phyloP scores from a whole-genome alignment of 2,888 invertebrate species.

The Diaprepes abbreviatus region DNA sequence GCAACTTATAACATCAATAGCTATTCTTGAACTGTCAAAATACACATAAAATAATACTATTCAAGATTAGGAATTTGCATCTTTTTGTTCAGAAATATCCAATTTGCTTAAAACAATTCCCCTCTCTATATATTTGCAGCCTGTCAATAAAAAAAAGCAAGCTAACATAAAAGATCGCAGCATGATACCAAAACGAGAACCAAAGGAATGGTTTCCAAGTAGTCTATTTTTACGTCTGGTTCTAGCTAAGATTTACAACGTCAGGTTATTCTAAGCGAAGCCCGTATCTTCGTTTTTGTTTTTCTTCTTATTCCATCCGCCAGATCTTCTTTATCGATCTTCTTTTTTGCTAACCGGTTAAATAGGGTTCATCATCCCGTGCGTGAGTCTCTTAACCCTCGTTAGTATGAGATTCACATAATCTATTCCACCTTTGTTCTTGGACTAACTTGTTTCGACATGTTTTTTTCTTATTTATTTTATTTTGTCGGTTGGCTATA shows the following conservation, averaged over 20 bases:
- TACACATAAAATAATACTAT: too few species aligned
- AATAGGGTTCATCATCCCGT: conserved; percentile 49
- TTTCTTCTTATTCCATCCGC: conserved; percentile 27
- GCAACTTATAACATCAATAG: too few species aligned
- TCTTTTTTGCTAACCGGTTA: conserved; percentile 47
- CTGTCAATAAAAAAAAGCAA: not conserved
- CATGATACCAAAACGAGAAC: conserved; percentile 11
- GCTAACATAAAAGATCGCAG: not conserved
- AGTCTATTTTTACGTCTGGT: conserved; percentile 21
- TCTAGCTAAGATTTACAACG: conserved; percentile 30
- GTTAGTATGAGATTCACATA: conserved; percentile 31
- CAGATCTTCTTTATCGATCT: conserved; percentile 45
- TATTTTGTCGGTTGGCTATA: conserved; percentile 19
- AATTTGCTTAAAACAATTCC: not conserved
- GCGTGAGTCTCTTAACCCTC: conserved; percentile 45
- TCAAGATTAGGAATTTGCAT: too few species aligned
- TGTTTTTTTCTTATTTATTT: conserved; percentile 26
- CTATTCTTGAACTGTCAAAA: too few species aligned
- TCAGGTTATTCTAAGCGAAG: conserved; percentile 27
- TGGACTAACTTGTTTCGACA: conserved; percentile 28
- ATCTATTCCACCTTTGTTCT: conserved; percentile 41
- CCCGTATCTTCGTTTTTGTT: conserved; percentile 25
- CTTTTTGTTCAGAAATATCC: too few species aligned
- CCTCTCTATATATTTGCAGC: not conserved
- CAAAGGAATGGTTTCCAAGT: not conserved